phyloP scores from a whole-genome alignment of 2,113 vertebrate species.

The Polypterus senegalus region DNA sequence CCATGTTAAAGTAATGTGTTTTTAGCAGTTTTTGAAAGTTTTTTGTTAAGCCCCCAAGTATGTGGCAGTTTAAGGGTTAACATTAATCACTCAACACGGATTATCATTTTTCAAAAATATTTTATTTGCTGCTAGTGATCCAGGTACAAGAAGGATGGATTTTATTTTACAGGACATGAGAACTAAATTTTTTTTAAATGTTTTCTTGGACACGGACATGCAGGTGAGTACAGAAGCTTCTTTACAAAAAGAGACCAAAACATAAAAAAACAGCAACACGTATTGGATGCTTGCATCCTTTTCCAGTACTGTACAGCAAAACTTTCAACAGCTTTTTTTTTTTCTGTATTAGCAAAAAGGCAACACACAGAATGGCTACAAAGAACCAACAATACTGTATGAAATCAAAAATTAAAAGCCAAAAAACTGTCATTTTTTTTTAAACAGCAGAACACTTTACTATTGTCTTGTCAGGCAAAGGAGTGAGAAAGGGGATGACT shows the following conservation, averaged over 20 bases:
- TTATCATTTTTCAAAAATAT: constrained; percentile 56
- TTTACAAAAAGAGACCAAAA: constrained; percentile 31
- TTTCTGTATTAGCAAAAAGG: constrained; percentile 50
- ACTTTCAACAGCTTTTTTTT: constrained; percentile 36
- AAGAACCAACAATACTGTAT: constrained; percentile 51
- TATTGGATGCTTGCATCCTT: constrained; percentile 11
- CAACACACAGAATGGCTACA: constrained; percentile 56
- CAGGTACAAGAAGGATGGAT: constrained; percentile 45
- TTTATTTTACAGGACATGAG: constrained; percentile 46
- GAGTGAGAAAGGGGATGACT: constrained; percentile 26
- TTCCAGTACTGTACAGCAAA: constrained; percentile 39
- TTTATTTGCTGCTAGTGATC: constrained; percentile 56
- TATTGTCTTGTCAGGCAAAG: constrained; percentile 34
- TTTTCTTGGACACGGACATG: constrained; percentile 48
- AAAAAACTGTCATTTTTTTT: constrained; percentile 33
- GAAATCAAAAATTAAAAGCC: constrained; percentile 34
- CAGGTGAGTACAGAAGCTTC: constrained; percentile 42
- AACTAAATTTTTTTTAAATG: constrained; percentile 40
- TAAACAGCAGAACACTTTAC: constrained; percentile 31
- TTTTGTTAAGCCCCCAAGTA: too few relatives aligned
- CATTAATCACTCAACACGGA: too few relatives aligned
- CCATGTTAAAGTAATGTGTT: too few relatives aligned
- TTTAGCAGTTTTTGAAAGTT: too few relatives aligned
- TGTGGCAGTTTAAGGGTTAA: too few relatives aligned
- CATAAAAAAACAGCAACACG: constrained; percentile 32